A percentile compares a stretch with the other conserved stretches of the same genome.
Evolutionary conservation across 2,888 invertebrate species (phyloP).

Genomic region (Orchesella flavescens): DNA sequence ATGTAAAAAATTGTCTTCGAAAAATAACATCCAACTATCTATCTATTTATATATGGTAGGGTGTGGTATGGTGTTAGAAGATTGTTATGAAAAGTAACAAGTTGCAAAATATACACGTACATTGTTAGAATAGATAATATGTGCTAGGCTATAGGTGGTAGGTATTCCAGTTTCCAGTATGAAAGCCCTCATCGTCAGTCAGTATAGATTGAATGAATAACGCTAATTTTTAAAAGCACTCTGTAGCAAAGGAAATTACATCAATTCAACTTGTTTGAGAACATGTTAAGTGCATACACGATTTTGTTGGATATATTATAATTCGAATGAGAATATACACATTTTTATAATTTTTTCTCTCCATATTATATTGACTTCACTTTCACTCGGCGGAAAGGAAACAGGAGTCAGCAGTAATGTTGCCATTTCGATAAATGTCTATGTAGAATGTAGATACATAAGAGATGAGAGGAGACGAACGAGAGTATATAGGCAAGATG

Average conservation of each 20-base stretch:
- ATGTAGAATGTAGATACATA: background rate
- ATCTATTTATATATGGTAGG: too few relatives aligned
- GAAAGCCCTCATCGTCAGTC: too few relatives aligned
- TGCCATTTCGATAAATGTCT: background rate
- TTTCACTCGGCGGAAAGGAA: background rate
- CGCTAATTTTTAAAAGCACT: constrained; percentile 25
- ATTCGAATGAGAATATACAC: background rate
- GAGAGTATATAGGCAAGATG: background rate
- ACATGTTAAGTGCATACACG: constrained; percentile 35
- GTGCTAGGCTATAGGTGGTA: too few relatives aligned
- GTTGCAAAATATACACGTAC: constrained; percentile 26
- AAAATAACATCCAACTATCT: background rate
- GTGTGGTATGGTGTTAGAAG: too few relatives aligned
- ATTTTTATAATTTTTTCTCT: background rate
- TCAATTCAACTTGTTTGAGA: constrained; percentile 46
- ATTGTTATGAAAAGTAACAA: constrained; percentile 29
- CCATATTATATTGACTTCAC: background rate
- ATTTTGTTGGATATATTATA: background rate
- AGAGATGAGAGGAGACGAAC: too few relatives aligned
- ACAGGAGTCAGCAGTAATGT: background rate
- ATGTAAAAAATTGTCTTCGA: constrained; percentile 42
- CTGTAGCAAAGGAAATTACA: constrained; percentile 38
- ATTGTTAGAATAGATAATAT: too few relatives aligned
- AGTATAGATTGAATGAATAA: constrained; percentile 31
- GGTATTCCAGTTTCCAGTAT: too few relatives aligned